Conservation (phyloP, 2,113 vertebrate species). For the Myotis davidii region DNA sequence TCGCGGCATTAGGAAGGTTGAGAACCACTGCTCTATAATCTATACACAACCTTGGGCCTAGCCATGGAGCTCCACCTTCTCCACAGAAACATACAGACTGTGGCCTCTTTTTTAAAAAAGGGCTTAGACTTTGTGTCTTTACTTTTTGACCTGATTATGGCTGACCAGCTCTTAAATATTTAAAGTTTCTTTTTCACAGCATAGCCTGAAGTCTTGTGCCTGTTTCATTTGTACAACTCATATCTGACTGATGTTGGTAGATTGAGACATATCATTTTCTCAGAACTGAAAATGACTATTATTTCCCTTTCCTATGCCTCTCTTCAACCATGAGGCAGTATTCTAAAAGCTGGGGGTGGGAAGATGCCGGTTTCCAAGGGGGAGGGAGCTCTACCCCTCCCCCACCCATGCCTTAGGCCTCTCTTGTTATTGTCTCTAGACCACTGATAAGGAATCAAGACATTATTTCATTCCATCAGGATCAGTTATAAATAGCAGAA, state of each 20-base stretch:
- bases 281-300: constrained; percentile 41
- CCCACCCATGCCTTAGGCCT: not conserved
- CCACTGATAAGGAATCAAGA: constrained; percentile 50
- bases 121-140: not conserved
- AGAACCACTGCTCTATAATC: not conserved
- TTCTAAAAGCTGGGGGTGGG: not conserved
- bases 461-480: not conserved
- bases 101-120: not conserved
- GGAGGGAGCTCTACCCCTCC: not conserved
- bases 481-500: constrained; percentile 62
- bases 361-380: not conserved
- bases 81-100: not conserved
- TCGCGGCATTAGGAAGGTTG: too few relatives aligned
- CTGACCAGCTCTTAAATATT: constrained; percentile 63
- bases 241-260: constrained; percentile 17
- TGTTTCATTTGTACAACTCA: constrained; percentile 49
- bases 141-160: constrained; percentile 38
- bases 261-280: constrained; percentile 60
- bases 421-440: constrained; percentile 15
- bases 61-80: not conserved
- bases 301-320: not conserved
- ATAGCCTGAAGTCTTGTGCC: constrained; percentile 48
- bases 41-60: not conserved
- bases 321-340: not conserved
- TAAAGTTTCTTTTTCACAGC: constrained; percentile 53